A percentile compares a stretch with the other conserved stretches of the same genome.
phyloP scores from a whole-genome alignment of 2,113 vertebrate genomes.

The Apeltes quadracus region DNA sequence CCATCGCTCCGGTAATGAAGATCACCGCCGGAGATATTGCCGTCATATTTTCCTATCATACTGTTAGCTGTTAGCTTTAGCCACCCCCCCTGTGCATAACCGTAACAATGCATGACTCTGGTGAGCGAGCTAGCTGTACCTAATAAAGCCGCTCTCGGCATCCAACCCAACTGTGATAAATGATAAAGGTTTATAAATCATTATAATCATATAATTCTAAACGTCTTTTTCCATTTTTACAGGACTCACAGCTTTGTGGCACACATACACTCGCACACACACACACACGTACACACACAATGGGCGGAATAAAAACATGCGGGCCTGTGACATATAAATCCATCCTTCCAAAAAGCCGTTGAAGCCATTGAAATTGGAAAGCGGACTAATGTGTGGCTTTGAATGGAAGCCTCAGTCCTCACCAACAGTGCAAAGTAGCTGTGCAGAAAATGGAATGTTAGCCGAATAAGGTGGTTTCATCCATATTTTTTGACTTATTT shows the following conservation, averaged over 20 bases:
- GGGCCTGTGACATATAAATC: constrained; percentile 42
- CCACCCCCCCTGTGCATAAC: constrained; percentile 18
- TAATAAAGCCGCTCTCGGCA: constrained; percentile 53
- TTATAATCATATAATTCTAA: background rate
- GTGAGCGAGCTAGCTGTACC: constrained; percentile 42
- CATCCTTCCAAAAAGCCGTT: constrained; percentile 35
- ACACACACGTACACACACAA: background rate
- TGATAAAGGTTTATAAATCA: constrained; percentile 16
- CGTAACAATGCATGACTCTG: constrained; percentile 32
- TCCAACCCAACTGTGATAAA: constrained; percentile 49
- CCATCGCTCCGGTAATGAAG: constrained; percentile 23
- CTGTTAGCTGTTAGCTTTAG: constrained; percentile 51
- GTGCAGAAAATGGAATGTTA: background rate
- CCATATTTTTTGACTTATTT: background rate
- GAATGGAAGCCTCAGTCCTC: constrained; percentile 9
- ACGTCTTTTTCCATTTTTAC: constrained; percentile 49
- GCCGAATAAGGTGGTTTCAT: background rate
- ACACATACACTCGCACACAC: constrained; percentile 11
- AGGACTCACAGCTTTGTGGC: constrained; percentile 29
- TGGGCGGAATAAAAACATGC: constrained; percentile 26
- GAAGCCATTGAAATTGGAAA: constrained; percentile 33
- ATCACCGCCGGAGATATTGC: constrained; percentile 26
- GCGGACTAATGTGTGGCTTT: constrained; percentile 33
- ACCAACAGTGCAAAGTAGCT: background rate
- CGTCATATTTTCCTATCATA: constrained; percentile 58